A percentile compares a stretch with the other conserved stretches of the same genome.
These are phyloP conservation scores for Drosophila merina DNA, from an alignment of 2,888 invertebrate species.

Conservation along the genomic window DNA sequence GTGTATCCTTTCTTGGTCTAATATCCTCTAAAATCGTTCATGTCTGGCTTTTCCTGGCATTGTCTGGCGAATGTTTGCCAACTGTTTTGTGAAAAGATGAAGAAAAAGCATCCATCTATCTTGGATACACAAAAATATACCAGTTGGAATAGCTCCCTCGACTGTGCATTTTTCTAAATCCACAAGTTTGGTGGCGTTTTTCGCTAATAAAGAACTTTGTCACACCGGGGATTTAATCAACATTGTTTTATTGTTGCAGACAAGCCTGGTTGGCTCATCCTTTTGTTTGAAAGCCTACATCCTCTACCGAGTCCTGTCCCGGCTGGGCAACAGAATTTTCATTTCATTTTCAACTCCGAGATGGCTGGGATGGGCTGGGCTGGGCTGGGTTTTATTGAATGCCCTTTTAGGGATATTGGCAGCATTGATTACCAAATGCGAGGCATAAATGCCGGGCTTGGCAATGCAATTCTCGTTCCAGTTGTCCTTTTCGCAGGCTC, in stretches of 20 bases:
- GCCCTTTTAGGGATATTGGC: constrained; percentile 26
- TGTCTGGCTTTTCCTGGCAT: constrained; percentile 31
- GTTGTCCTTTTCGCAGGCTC: constrained; percentile 7
- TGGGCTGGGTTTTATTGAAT: constrained; percentile 31
- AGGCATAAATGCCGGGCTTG: constrained; percentile 13
- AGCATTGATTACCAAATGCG: constrained; percentile 53
- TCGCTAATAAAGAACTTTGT: constrained; percentile 49
- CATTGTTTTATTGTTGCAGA: constrained; percentile 49
- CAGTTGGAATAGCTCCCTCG: no score
- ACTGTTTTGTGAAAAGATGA: constrained; percentile 18
- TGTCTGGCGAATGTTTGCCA: constrained; percentile 35
- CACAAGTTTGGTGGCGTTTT: constrained; percentile 15
- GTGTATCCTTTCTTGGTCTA: constrained; percentile 40
- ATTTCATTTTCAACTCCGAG: constrained; percentile 33
- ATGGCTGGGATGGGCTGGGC: background rate
- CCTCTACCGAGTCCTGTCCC: constrained; percentile 12
- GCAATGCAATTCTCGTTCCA: constrained; percentile 13
- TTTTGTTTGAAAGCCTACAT: background rate
- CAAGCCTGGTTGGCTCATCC: constrained; percentile 8
- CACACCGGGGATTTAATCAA: constrained; percentile 58
- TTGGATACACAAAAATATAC: constrained; percentile 19
- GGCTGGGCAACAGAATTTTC: constrained; percentile 33
- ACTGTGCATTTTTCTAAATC: constrained; percentile 9
- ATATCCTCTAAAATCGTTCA: constrained; percentile 45
- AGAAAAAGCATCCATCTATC: constrained; percentile 17